Conservation (phyloP, 2,797 vertebrate species). For the Pteronotus mesoamericanus region DNA sequence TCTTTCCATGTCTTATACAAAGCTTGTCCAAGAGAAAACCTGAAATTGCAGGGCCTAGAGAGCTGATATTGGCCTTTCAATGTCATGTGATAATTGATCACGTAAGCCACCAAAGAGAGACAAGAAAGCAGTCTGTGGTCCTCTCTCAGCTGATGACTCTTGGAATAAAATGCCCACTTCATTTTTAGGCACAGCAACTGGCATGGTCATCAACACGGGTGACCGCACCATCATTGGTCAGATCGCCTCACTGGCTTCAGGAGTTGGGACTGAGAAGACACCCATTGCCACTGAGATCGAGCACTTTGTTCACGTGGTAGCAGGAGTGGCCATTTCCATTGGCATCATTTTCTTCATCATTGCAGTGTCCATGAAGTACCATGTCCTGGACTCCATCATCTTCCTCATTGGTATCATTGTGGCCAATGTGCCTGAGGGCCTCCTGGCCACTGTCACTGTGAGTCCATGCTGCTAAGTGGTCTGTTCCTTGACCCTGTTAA, state of each 20-base stretch:
- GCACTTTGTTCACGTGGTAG: conserved; percentile 86
- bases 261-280: conserved; percentile 84
- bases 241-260: conserved; percentile 83
- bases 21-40: background rate
- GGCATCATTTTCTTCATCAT: conserved; percentile 86
- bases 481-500: background rate
- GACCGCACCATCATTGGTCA: conserved; percentile 85
- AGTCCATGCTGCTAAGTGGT: conserved; percentile 48
- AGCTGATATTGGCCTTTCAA: background rate
- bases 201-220: conserved; percentile 85
- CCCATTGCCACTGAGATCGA: conserved; percentile 86
- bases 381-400: conserved; percentile 83
- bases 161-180: background rate
- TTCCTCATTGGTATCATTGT: conserved; percentile 89
- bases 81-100: background rate
- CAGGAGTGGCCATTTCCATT: conserved; percentile 81
- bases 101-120: background rate
- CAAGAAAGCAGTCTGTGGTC: background rate
- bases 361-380: conserved; percentile 81
- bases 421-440: conserved; percentile 86
- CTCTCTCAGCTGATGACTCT: background rate
- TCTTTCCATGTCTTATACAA: background rate
- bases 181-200: conserved; percentile 81
- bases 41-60: background rate
- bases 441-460: conserved; percentile 87